These are phyloP conservation scores for Creontiades dilutus DNA, from an alignment of 2,888 invertebrate genomes.

Conservation along the genomic window DNA sequence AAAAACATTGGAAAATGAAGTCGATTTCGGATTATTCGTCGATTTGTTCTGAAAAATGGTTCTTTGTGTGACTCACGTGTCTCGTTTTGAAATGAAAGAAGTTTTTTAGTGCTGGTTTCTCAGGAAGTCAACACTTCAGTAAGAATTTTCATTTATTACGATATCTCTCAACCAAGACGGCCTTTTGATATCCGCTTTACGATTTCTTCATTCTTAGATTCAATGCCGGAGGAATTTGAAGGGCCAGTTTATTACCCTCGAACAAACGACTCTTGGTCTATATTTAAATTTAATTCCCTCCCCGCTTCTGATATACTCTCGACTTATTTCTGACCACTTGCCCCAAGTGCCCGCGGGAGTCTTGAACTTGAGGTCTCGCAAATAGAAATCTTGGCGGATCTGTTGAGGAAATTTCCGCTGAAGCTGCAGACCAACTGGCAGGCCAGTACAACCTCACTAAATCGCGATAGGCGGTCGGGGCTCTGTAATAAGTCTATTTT, in stretches of 20 bases:
- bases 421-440: conserved; percentile 37
- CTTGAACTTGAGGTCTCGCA: conserved; percentile 31
- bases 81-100: no score
- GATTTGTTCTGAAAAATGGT: no score
- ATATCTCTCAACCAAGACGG: no score
- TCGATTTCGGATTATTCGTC: no score
- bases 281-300: neutral
- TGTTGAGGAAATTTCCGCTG: conserved; percentile 32
- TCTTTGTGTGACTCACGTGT: no score
- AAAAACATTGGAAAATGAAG: no score
- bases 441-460: conserved; percentile 14
- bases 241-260: neutral
- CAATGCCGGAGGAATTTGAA: neutral
- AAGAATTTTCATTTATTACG: no score
- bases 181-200: no score
- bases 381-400: conserved; percentile 28
- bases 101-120: no score
- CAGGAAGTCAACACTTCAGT: no score
- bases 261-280: neutral
- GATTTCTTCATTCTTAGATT: no score
- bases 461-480: conserved; percentile 25
- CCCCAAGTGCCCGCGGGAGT: conserved; percentile 15
- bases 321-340: neutral
- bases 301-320: neutral
- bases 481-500: conserved; percentile 24